Percentiles rank a stretch among this genome's conserved stretches.
Conservation (phyloP, 2,797 vertebrate species). For the Falco cherrug region DNA sequence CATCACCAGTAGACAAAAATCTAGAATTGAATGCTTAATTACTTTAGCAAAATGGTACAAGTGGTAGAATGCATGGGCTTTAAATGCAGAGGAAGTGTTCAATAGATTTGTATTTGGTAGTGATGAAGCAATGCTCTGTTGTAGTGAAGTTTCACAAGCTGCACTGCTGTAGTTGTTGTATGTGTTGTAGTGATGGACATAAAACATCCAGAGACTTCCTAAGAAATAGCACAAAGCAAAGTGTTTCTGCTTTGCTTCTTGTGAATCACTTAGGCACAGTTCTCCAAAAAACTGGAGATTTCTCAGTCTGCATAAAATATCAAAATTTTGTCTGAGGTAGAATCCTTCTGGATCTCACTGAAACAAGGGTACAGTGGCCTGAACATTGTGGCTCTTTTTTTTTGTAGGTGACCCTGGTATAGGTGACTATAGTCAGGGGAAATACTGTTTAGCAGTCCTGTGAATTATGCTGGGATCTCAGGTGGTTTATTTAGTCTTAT, state of each 20-base stretch:
- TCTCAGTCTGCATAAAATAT: background rate
- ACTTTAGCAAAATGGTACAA: background rate
- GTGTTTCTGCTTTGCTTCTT: background rate
- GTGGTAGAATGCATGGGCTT: background rate
- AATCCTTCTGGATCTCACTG: fast-evolving
- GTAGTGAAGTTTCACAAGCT: background rate
- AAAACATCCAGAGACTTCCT: background rate
- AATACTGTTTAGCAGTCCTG: background rate
- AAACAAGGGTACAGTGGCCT: background rate
- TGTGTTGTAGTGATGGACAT: background rate
- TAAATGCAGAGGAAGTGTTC: background rate
- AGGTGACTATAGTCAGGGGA: background rate
- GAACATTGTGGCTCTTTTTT: background rate
- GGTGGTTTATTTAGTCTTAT: background rate
- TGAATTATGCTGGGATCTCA: background rate
- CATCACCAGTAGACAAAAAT: background rate
- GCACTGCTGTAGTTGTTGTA: background rate
- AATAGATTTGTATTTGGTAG: background rate
- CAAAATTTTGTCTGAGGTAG: background rate
- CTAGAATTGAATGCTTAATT: background rate
- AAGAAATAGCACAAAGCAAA: background rate
- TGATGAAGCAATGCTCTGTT: background rate
- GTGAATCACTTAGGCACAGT: background rate
- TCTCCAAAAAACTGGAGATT: background rate
- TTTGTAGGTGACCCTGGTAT: no score